Evolutionary conservation across 2,888 invertebrate species (phyloP), one percentile per base, ranked within the genome.

Genomic region (Rhodophaea formosa): DNA sequence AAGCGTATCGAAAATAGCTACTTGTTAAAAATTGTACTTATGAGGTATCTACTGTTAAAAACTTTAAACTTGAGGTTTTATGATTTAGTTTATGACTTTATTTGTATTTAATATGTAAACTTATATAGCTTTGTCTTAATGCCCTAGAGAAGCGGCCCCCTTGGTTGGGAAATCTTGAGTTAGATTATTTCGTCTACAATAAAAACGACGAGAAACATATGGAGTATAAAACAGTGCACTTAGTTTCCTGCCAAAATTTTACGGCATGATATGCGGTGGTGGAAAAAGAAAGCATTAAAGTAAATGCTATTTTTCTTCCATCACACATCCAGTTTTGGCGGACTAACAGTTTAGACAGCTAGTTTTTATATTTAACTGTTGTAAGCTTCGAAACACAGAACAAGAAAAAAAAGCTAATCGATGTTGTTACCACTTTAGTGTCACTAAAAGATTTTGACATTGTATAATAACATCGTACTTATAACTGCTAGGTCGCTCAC

Each of bases 341-440:
- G 15, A 16, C 32, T 35, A 51, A 51, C 15, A 35, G 12, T 32
- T 0, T 16, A 17, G 10, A 7, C 30, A 30, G 54, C 54, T 45
- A 46, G 7, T 17, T 35, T 55, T 17, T 12, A 7, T 39, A n/a
- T 30, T 17, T 23, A 39, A 42, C 39, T 42, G 23, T 47, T 15
- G 14, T 47, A 42, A 56, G 35, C 14, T 52, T 52, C 17, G n/a
- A 42, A 29, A 56, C 12, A 43, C 12, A 12, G 10, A 35, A 35
- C 10, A 32, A 29, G 15, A 49, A 47, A 49, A 32, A 61, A 29
- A 45, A 58, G 69, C 69, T 66, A 67, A 57, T 71, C 64, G 60
- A 63, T 69, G 69, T 69, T 62, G 67, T 65, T 62, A 68, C 63
- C 67, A 67, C 64, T 57, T 46, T 57, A 46, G 58, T 57, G 39